These are phyloP conservation scores for Drosophila gaucha DNA, from an alignment of 2,888 invertebrate species.

Conservation along the genomic window DNA sequence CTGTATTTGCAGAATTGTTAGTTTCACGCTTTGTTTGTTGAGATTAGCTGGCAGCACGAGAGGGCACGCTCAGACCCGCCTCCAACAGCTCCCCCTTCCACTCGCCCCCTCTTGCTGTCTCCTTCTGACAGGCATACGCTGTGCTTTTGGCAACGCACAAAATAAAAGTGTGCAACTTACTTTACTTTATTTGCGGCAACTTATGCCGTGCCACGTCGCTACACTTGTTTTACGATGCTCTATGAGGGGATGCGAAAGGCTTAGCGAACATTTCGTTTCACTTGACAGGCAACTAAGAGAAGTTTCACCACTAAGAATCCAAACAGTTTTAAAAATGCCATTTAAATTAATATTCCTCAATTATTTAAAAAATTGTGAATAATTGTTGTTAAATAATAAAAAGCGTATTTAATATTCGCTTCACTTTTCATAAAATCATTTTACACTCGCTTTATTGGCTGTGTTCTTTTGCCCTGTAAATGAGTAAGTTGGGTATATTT, in stretches of 20 bases:
- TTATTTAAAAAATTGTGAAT: background rate
- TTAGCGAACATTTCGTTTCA: slow-evolving; percentile 12
- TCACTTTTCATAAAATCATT: slow-evolving; percentile 16
- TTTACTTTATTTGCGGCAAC: slow-evolving; percentile 65
- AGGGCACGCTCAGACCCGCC: slow-evolving; percentile 11
- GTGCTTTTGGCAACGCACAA: slow-evolving; percentile 57
- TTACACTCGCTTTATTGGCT: slow-evolving; percentile 56
- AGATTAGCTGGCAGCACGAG: slow-evolving; percentile 52
- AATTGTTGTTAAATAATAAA: background rate
- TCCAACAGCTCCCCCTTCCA: background rate
- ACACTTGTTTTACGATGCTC: slow-evolving; percentile 49
- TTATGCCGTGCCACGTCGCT: slow-evolving; percentile 60
- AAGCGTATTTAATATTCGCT: slow-evolving; percentile 53
- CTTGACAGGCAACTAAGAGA: slow-evolving; percentile 1
- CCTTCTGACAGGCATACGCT: slow-evolving; percentile 19
- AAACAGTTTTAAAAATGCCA: no score
- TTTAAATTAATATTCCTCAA: background rate
- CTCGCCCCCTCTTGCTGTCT: background rate
- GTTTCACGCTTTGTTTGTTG: slow-evolving; percentile 60
- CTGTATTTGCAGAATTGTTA: slow-evolving; percentile 75
- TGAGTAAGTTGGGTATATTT: background rate
- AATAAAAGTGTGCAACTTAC: slow-evolving; percentile 70
- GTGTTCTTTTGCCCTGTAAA: slow-evolving; percentile 30
- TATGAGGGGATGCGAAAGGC: slow-evolving; percentile 9
- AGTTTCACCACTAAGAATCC: background rate